Evolutionary conservation across 1,140 invertebrate species (phyloP), one percentile per base, ranked within the genome.

Genomic region (Brachystomella parvula): DNA sequence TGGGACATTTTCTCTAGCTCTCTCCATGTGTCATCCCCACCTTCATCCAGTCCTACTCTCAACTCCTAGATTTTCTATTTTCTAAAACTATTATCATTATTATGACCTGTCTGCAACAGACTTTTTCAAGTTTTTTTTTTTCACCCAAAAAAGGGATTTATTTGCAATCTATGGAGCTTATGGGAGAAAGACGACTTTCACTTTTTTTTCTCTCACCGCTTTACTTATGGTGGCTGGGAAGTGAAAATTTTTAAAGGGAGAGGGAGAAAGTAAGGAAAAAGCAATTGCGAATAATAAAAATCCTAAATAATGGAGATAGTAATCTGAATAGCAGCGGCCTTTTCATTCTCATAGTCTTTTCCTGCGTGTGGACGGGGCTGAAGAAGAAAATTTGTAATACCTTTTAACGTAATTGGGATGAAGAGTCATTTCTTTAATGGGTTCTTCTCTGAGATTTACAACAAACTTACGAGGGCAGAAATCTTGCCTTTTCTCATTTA

Each of bases 21-120:
- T 29, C 57, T 59, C 6, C 30, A 30, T 59, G 26, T 59, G 57
- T 59, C 57, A 59, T 59, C 57, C 3, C 30, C 57, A 9, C 49
- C 30, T 59, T 31, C 26, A 56, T 56, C 49, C 49, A 56, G 6
- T 12, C 15, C 9, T 12, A 12, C 49, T 56, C 24, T 9, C 9
- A n/a, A n/a, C 9, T n/a, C 39, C 39, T 44, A 44, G 39, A 44
- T 44, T 56, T 31, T 59, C 26, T 31, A 30, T 31, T 32, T 59
- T 31, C 57, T 31, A 32, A 59, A 59, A 59, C 57, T 59, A 59
- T 59, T 59, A 59, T 59, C 57, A 59, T 59, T 59, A 59, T 59
- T 59, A 59, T 59, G 57, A 59, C 57, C 57, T 59, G 57, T 59
- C 57, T 6, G 15, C 26, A 32, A 32, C 57, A 59, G 57, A 59